These are phyloP conservation scores for Nesoenas mayeri DNA, from an alignment of 2,113 vertebrate genomes.

Conservation along the genomic window DNA sequence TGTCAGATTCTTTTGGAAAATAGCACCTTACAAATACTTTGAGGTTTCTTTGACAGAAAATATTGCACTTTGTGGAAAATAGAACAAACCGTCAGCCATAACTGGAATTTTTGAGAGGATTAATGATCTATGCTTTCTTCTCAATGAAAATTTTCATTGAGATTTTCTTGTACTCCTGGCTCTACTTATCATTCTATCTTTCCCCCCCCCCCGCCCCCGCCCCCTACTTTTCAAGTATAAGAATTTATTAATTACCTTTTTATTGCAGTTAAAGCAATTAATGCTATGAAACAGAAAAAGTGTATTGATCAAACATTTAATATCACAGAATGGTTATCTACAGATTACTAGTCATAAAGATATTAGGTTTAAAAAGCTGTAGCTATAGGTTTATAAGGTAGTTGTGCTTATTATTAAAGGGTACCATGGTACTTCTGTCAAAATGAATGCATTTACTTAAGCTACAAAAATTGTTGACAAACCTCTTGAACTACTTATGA, in stretches of 20 bases:
- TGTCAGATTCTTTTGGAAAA: background rate
- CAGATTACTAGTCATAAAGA: background rate
- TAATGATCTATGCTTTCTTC: background rate
- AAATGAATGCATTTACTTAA: background rate
- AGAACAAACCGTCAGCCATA: background rate
- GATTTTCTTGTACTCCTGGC: background rate
- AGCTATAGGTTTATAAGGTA: background rate
- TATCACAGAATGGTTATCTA: background rate
- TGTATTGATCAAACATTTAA: background rate
- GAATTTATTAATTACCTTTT: background rate
- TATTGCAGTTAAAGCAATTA: background rate
- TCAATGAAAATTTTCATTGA: background rate
- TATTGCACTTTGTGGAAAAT: background rate
- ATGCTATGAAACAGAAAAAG: background rate
- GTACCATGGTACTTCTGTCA: background rate
- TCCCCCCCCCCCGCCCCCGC: too few relatives aligned
- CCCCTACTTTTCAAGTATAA: background rate
- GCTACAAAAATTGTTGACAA: background rate
- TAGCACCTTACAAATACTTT: background rate
- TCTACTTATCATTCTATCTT: background rate
- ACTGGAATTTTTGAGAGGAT: background rate
- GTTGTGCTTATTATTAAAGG: background rate
- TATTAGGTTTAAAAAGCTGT: background rate
- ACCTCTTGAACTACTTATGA: background rate
- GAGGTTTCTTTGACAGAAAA: background rate